These are phyloP conservation scores for Hetaerina americana DNA, from an alignment of 1,140 invertebrate genomes.

Conservation along the genomic window DNA sequence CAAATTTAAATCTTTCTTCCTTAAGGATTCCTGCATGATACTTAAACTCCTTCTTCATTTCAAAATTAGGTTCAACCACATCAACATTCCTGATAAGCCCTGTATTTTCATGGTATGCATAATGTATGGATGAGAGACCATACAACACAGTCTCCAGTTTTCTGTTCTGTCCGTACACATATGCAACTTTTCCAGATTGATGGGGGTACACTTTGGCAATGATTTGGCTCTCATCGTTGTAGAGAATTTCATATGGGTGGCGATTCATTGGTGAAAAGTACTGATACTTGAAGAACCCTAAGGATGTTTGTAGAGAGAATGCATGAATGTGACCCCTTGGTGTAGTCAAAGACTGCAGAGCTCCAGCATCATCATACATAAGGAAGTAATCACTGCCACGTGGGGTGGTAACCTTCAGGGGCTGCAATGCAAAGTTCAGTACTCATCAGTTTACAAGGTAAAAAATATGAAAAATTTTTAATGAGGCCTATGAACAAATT, in stretches of 20 bases:
- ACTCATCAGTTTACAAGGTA: not conserved
- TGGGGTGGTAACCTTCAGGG: slow-evolving; percentile 81
- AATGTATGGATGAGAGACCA: slow-evolving; percentile 73
- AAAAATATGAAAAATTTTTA: not conserved
- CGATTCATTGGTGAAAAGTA: slow-evolving; percentile 81
- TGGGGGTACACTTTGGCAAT: slow-evolving; percentile 79
- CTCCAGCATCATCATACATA: slow-evolving; percentile 84
- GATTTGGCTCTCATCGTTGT: slow-evolving; percentile 80
- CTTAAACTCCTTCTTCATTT: slow-evolving; percentile 75
- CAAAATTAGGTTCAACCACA: slow-evolving; percentile 72
- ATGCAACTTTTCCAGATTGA: slow-evolving; percentile 76
- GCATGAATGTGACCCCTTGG: slow-evolving; percentile 85
- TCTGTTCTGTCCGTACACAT: slow-evolving; percentile 71
- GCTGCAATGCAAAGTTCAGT: slow-evolving; percentile 34
- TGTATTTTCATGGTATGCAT: slow-evolving; percentile 72
- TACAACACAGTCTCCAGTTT: slow-evolving; percentile 74
- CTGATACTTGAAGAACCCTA: slow-evolving; percentile 86
- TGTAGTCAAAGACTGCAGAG: slow-evolving; percentile 78
- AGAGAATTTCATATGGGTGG: slow-evolving; percentile 79
- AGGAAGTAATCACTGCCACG: slow-evolving; percentile 82
- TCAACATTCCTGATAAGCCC: slow-evolving; percentile 73
- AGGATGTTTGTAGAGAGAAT: slow-evolving; percentile 78
- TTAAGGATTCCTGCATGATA: slow-evolving; percentile 82
- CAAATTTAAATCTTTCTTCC: slow-evolving; percentile 74
- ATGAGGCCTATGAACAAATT: not conserved